Evolutionary conservation across 1,140 invertebrate species (phyloP), one percentile per base, ranked within the genome.

Genomic region (Drosophila ambigua): DNA sequence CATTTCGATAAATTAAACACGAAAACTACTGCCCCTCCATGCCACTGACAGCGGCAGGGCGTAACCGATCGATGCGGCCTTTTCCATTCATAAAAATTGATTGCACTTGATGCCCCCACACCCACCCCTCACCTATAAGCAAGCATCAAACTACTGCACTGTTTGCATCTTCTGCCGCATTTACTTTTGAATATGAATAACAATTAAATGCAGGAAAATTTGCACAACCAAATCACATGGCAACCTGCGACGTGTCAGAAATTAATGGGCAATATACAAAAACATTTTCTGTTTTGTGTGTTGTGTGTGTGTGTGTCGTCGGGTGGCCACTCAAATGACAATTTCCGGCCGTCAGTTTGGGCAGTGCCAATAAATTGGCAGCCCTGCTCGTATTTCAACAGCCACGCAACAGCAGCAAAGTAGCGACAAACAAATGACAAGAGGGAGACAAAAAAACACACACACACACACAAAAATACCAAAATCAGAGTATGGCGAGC

Each of bases 1-100:
- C 82, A 87, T 89, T 88, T 87, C 76, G 72, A 87, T 88, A 87
- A 87, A 87, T 87, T 88, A 79, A 88, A 88, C 78, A 69, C 75
- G 59, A 55, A 9, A 20, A 13, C 43, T 26, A 16, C 43, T 26
- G 41, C 53, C 39, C 39, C 11, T 15, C 5, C n/a, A 28, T 65
- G n/a, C 61, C 61, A 49, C 49, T 11, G 6, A 58, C 63, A 39
- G 64, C 77, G 63, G 68, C 82, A 81, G 81, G 72, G 81, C 72
- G 72, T 76, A 83, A 31, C 71, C 44, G 62, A 79, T 84, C 67
- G 61, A 76, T 64, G 65, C 67, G 55, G 66, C 63, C 50, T 55
- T 73, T 71, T 79, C 72, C 76, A 88, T 88, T 87, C 83, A 87
- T 87, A 79, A 87, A 87, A 87, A 85, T 88, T 88, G 79, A 85